These are phyloP conservation scores for Synanthedon tipuliformis DNA, from an alignment of 2,888 invertebrate genomes.

Conservation along the genomic window DNA sequence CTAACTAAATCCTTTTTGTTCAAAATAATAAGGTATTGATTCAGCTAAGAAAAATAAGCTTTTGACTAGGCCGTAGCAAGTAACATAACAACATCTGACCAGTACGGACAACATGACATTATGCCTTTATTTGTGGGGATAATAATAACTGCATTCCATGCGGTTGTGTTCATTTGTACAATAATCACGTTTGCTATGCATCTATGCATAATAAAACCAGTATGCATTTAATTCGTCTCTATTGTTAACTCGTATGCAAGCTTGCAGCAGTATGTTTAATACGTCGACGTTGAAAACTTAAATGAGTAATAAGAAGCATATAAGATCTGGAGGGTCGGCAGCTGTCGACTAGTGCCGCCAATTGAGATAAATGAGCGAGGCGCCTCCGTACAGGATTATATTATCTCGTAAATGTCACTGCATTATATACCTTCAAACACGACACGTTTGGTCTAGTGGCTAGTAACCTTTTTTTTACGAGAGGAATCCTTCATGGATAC, in stretches of 20 bases:
- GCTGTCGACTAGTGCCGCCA: conserved; percentile 4
- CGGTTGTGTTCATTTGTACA: neutral
- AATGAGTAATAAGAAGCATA: neutral
- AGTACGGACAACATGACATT: too few species aligned
- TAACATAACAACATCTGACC: too few species aligned
- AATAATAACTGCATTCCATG: neutral
- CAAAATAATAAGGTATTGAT: too few species aligned
- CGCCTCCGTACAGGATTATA: conserved; percentile 1
- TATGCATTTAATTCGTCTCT: conserved; percentile 1
- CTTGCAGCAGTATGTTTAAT: neutral
- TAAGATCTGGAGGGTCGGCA: neutral
- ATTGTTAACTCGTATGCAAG: too few species aligned
- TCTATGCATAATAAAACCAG: neutral
- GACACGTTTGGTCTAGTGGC: too few species aligned
- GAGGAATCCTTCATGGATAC: too few species aligned
- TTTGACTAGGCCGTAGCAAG: too few species aligned
- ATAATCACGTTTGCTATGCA: neutral
- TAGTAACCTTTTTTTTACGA: too few species aligned
- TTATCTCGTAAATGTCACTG: too few species aligned
- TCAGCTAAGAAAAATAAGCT: too few species aligned
- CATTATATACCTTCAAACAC: too few species aligned
- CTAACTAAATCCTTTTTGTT: too few species aligned
- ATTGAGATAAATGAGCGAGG: conserved; percentile 8
- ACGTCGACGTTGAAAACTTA: neutral
- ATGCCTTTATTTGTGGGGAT: neutral